phyloP scores from a whole-genome alignment of 2,888 invertebrate species.

The Isotomurus palustris region DNA sequence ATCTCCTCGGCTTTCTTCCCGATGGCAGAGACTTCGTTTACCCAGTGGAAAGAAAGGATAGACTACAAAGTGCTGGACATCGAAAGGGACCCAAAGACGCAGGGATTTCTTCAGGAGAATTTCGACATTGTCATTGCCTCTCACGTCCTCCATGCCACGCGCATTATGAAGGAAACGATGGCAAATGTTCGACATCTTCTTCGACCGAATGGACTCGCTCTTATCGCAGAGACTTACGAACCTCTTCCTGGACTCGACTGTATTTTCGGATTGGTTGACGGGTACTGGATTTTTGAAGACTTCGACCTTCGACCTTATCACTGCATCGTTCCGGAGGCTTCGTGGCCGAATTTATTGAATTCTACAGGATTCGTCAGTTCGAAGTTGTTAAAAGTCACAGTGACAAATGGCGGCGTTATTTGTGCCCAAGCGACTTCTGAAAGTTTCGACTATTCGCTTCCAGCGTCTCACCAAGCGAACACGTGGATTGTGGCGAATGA shows the following conservation, averaged over 20 bases:
- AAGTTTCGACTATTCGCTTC: not conserved
- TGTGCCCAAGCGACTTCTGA: too few relatives aligned
- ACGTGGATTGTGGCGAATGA: not conserved
- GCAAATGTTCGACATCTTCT: not conserved
- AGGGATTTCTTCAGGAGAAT: conserved; percentile 2
- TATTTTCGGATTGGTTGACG: conserved; percentile 3
- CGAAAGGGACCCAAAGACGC: conserved; percentile 2
- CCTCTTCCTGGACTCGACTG: not conserved
- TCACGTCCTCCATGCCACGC: conserved; percentile 11
- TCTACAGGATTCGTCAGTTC: not conserved
- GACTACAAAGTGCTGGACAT: conserved; percentile 11
- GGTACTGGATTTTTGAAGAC: conserved; percentile 15
- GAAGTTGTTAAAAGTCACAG: not conserved
- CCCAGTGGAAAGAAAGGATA: not conserved
- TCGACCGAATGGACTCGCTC: not conserved
- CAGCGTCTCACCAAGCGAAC: too few relatives aligned
- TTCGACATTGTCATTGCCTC: conserved; percentile 11
- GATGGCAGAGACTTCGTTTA: not conserved
- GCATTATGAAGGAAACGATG: not conserved
- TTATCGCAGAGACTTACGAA: not conserved
- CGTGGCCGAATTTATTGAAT: not conserved
- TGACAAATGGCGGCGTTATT: too few relatives aligned
- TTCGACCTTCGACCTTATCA: conserved; percentile 2
- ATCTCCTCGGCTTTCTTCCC: conserved; percentile 28
- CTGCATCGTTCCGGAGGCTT: not conserved